Conservation (phyloP, 1,140 invertebrate genomes). For the Bombus affinis region DNA sequence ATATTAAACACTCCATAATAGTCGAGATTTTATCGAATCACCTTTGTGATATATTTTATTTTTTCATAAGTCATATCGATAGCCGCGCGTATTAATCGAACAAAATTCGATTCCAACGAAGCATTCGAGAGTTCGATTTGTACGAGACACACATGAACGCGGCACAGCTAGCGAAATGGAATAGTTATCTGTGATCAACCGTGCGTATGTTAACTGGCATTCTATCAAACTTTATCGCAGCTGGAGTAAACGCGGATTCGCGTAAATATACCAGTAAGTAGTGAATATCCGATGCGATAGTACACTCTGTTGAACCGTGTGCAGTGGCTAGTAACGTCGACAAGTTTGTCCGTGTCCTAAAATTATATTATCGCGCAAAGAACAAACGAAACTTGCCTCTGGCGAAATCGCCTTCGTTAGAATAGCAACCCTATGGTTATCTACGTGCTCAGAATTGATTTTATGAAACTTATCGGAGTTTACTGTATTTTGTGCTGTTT, state of each 20-base stretch:
- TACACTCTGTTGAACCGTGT: neutral
- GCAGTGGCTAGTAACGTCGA: neutral
- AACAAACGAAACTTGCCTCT: neutral
- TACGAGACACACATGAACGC: neutral
- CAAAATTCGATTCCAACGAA: neutral
- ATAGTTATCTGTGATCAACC: slow-evolving; percentile 19
- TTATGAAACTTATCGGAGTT: neutral
- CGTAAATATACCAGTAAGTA: slow-evolving; percentile 19
- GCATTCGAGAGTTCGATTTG: neutral
- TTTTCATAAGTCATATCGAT: neutral
- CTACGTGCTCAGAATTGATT: neutral
- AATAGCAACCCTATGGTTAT: too few species aligned
- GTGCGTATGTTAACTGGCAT: slow-evolving; percentile 11
- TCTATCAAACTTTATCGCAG: slow-evolving; percentile 11
- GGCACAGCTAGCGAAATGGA: neutral
- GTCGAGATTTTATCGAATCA: neutral
- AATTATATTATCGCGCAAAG: slow-evolving; percentile 24
- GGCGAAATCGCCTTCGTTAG: neutral
- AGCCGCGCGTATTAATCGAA: neutral
- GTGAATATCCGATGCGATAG: slow-evolving; percentile 12
- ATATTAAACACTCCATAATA: neutral
- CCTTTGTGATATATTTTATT: neutral
- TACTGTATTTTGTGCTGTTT: neutral
- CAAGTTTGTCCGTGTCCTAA: neutral
- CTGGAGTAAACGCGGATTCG: neutral